Conservation (phyloP, 2,113 vertebrate genomes). For the Megaceryle maxima region DNA sequence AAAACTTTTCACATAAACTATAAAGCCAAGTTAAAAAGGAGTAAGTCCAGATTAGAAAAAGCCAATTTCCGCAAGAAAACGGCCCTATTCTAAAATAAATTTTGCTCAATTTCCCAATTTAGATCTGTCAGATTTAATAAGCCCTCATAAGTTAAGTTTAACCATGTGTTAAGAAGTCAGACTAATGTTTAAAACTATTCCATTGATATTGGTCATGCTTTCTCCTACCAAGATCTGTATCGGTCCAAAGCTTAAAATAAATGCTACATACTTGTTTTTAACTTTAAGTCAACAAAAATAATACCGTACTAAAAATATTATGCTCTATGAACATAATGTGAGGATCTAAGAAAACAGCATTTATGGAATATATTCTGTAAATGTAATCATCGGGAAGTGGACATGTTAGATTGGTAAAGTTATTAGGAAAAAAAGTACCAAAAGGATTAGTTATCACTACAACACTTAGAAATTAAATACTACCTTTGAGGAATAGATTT, state of each 20-base stretch:
- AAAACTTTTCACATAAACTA: neutral
- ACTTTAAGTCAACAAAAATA: neutral
- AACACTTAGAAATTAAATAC: neutral
- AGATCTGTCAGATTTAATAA: neutral
- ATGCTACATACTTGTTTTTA: neutral
- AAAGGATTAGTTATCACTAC: neutral
- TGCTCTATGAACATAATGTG: neutral
- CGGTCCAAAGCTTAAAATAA: neutral
- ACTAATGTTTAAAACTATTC: neutral
- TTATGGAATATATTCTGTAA: neutral
- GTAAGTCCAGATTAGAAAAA: neutral
- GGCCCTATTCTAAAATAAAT: neutral
- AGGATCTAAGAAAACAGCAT: neutral
- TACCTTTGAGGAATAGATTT: neutral
- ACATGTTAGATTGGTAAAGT: rapidly evolving
- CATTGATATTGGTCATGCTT: neutral
- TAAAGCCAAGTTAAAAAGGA: neutral
- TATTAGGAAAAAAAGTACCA: neutral
- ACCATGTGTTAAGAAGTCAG: neutral
- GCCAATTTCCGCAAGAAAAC: neutral
- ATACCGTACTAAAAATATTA: neutral
- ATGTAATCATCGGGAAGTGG: neutral
- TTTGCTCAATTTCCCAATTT: neutral
- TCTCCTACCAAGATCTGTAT: neutral
- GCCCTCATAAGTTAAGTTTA: neutral